Evolutionary conservation across 2,888 invertebrate species (phyloP).

Genomic region (Anorthoa munda): DNA sequence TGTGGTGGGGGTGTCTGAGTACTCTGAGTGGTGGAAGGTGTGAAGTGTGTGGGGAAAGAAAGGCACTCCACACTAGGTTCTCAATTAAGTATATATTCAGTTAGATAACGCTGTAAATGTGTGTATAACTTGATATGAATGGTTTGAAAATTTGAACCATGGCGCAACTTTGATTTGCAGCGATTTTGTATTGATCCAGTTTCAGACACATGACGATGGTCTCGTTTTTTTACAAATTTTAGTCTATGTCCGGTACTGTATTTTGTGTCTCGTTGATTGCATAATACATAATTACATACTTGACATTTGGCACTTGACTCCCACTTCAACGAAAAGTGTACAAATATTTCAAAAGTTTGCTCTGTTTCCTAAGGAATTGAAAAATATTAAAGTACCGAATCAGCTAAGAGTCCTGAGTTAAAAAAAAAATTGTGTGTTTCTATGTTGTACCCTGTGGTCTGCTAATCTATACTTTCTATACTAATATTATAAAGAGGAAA

Average conservation of each 20-base stretch:
- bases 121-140: not conserved
- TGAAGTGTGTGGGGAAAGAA: not conserved
- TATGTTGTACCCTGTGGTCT: no score
- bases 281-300: not conserved
- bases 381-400: not conserved
- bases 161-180: not conserved
- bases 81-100: not conserved
- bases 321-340: not conserved
- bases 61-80: not conserved
- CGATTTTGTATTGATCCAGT: not conserved
- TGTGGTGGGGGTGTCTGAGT: slow-evolving; percentile 11
- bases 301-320: not conserved
- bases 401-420: no score
- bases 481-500: no score
- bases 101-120: not conserved
- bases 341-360: not conserved
- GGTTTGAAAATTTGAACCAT: not conserved
- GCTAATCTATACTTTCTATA: no score
- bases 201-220: not conserved
- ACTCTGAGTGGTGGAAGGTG: not conserved
- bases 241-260: not conserved
- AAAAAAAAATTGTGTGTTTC: no score
- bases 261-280: slow-evolving; percentile 2
- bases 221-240: not conserved
- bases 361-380: not conserved